phyloP scores from a whole-genome alignment of 2,888 invertebrate genomes.

The Galerucella pusilla region DNA sequence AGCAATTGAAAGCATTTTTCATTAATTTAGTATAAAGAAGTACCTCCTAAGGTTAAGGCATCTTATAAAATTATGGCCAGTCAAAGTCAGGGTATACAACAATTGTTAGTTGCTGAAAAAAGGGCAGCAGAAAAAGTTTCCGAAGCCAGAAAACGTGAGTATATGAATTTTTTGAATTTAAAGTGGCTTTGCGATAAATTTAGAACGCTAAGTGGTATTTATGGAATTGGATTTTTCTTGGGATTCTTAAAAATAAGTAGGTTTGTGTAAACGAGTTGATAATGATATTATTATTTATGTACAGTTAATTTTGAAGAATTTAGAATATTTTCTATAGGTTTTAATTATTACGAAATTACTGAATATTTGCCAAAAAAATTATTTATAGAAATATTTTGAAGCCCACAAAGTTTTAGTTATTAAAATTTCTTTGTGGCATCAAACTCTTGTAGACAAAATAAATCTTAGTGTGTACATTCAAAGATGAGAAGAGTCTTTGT shows the following conservation, averaged over 20 bases:
- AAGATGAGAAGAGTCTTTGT: no score
- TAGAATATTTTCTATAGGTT: background rate
- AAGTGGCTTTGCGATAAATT: constrained; percentile 21
- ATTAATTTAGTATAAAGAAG: constrained; percentile 32
- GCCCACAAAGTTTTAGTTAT: background rate
- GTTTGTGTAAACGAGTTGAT: background rate
- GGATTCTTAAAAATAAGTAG: background rate
- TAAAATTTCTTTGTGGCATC: background rate
- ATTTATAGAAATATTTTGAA: constrained; percentile 14
- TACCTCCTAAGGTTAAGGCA: constrained; percentile 1
- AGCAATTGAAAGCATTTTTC: constrained; percentile 37
- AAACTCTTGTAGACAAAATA: background rate
- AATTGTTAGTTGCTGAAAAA: constrained; percentile 64
- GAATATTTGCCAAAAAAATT: constrained; percentile 21
- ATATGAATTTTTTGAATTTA: background rate
- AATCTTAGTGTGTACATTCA: background rate
- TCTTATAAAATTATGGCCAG: constrained; percentile 28
- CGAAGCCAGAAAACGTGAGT: constrained; percentile 66
- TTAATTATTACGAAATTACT: background rate
- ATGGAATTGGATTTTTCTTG: constrained; percentile 11
- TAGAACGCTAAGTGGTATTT: constrained; percentile 25
- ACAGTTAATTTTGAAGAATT: background rate
- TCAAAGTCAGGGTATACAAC: constrained; percentile 62
- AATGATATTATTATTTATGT: background rate
- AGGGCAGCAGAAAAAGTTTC: constrained; percentile 65